Evolutionary conservation across 2,888 invertebrate species (phyloP), one percentile per base, ranked within the genome.

Genomic region (Lepidochrysops patricia): DNA sequence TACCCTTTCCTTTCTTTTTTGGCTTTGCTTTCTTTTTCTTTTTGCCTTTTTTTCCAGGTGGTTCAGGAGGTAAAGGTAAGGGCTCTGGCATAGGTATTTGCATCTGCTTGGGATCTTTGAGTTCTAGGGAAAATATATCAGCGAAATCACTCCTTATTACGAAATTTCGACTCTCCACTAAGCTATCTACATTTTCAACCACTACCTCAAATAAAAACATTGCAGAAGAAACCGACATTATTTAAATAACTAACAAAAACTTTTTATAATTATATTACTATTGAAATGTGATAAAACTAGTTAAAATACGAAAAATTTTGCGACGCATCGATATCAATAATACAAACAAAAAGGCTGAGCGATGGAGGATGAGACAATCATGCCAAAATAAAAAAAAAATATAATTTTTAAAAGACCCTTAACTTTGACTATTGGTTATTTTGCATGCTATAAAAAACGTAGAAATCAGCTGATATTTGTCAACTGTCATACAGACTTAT

Each of bases 201-300:
- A 87, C 84, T 15, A 89, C 87, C 70, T 89, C 88, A 64, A 89
- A 88, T 57, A 89, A 67, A 64, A 83, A 89, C 83, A 88, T 82
- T 59, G 79, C 79, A 60, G 77, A 81, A n/a, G 76, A 70, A 27
- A 82, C 82, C 19, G 85, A 78, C 87, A 89, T 88, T 72, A 72
- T 76, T 34, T n/a, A n/a, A n/a, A 61, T 63, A 57, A 66, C 69
- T 67, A 70, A 65, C 64, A 61, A 64, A 61, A 2, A 7, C 7
- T 29, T 29, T 1, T 29, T 7, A 7, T 29, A 7, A 6, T 7
- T 29, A 29, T 2, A n/a, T n/a, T n/a, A n/a, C n/a, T n/a, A n/a
- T n/a, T n/a, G n/a, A n/a, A n/a, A n/a, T 29, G 6, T 29, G 9
- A 29, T 9, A 29, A 29, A 29, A 29, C 2, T 1, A 29, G 6